Evolutionary conservation across 2,797 vertebrate species (phyloP).

Genomic region (Enteromius thamalakanensis): DNA sequence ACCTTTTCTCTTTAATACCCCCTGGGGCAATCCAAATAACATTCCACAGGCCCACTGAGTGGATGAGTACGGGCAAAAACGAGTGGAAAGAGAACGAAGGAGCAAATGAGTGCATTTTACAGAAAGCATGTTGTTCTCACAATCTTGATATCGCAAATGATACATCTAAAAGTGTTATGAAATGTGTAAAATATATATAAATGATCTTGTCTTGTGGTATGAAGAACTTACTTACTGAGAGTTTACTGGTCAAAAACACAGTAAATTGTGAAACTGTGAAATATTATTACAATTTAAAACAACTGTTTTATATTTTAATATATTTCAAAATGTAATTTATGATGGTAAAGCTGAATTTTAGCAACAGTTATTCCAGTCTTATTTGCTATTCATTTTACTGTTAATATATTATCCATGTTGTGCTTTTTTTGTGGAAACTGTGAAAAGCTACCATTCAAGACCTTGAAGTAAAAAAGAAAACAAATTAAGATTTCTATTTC

Average conservation of each 20-base stretch:
- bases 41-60: conserved; percentile 56
- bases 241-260: neutral
- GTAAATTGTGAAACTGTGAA: neutral
- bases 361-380: neutral
- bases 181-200: neutral
- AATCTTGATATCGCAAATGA: neutral
- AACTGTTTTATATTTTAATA: neutral
- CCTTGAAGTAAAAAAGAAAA: neutral
- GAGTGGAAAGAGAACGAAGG: conserved; percentile 1
- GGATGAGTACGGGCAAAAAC: conserved; percentile 23
- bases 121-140: neutral
- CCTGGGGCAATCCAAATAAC: conserved; percentile 55
- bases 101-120: neutral
- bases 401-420: neutral
- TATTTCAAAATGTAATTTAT: too few species aligned
- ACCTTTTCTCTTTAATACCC: conserved; percentile 46
- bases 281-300: neutral
- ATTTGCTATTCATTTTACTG: too few species aligned
- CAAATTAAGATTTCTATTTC: neutral
- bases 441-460: too few species aligned
- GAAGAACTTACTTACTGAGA: too few species aligned
- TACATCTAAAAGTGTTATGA: neutral
- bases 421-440: neutral
- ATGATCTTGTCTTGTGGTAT: neutral
- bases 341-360: too few species aligned